Conservation (phyloP, 2,888 invertebrate species). For the Drosophila heteroneura region DNA sequence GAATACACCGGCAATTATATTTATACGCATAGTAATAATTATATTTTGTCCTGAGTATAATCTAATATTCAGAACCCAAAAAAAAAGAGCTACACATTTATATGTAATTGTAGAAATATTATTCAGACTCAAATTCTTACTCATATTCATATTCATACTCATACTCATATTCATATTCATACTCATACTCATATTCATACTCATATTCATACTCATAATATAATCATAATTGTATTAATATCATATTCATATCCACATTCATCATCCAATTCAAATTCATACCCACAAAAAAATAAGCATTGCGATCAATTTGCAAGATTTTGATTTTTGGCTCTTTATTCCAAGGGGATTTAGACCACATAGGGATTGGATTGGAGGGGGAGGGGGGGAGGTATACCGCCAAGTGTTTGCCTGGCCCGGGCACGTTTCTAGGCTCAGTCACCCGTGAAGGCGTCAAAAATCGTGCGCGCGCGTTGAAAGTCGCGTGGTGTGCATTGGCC, state of each 20-base stretch:
- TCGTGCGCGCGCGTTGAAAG: slow-evolving; percentile 57
- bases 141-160: neutral
- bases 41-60: neutral
- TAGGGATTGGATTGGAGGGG: neutral
- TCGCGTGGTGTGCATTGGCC: slow-evolving; percentile 31
- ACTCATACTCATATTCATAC: neutral
- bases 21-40: neutral
- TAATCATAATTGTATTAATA: neutral
- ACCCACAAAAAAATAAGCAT: slow-evolving; percentile 4
- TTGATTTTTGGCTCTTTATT: slow-evolving; percentile 4
- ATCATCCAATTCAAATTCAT: neutral
- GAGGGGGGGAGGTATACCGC: neutral
- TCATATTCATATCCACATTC: neutral
- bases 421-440: slow-evolving; percentile 51
- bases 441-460: slow-evolving; percentile 65
- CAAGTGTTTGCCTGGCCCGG: neutral
- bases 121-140: neutral
- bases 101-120: neutral
- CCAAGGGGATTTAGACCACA: slow-evolving; percentile 3
- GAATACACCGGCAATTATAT: neutral
- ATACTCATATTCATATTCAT: neutral
- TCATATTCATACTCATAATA: neutral
- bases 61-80: neutral
- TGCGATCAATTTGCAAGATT: slow-evolving; percentile 8
- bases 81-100: neutral